Percentiles rank a stretch among this genome's conserved stretches.
phyloP scores from a whole-genome alignment of 2,797 vertebrate species.

The Phrynocephalus guinanensis region DNA sequence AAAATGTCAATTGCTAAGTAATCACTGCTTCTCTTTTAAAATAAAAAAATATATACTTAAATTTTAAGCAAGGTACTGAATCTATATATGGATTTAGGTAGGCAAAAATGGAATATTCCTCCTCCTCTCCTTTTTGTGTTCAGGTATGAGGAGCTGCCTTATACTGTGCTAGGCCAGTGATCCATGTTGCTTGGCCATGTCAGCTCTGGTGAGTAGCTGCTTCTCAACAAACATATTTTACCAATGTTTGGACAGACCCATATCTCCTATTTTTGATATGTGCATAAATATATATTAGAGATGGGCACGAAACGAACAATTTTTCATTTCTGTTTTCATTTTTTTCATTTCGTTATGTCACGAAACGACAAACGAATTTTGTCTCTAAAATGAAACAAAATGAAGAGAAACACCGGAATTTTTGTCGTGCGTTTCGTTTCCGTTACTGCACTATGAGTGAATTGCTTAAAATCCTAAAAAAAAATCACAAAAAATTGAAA shows the following conservation, averaged over 20 bases:
- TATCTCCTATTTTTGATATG: neutral
- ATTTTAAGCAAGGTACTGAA: neutral
- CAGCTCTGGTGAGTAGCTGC: neutral
- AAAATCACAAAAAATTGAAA: too few species aligned
- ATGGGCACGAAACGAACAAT: too few species aligned
- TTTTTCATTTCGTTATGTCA: too few species aligned
- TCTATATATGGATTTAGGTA: neutral
- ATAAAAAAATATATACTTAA: constrained; percentile 39
- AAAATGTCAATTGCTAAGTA: constrained; percentile 57
- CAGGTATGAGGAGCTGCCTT: neutral
- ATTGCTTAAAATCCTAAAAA: too few species aligned
- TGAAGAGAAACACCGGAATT: too few species aligned
- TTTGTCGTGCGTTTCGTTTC: too few species aligned
- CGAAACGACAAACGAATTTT: too few species aligned
- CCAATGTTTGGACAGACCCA: neutral
- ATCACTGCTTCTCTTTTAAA: constrained; percentile 25
- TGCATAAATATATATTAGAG: neutral
- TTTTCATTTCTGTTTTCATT: too few species aligned
- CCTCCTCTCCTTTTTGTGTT: neutral
- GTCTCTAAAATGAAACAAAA: too few species aligned
- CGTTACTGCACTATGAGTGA: too few species aligned
- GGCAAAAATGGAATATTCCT: neutral
- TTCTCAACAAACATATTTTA: neutral
- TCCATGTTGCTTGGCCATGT: neutral
- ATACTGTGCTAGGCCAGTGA: too few species aligned